Evolutionary conservation across 35 echinoderm and acorn worm species (phyloP), one percentile per base, ranked within the genome.

Genomic region (Lytechinus variegatus): DNA sequence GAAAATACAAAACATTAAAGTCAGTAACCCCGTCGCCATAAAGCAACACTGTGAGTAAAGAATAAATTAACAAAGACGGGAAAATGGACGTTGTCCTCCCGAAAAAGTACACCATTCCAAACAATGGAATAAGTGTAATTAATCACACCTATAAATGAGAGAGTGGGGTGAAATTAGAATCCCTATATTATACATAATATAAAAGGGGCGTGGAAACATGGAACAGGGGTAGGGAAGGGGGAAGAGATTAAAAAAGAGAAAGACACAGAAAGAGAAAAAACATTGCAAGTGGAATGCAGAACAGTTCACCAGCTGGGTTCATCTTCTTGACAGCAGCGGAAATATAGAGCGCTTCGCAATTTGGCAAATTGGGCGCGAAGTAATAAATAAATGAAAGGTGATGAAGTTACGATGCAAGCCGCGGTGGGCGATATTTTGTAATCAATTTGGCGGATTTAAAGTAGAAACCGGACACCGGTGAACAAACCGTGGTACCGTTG

Each of bases 401-500:
- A 90, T 90, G 88, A 90, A 90, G 88, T 90, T 90, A 90, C 88
- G 52, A 54, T 21, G 88, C 88, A 90, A 44, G 29, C 52, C 29
- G 11, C 27, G 16, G 28, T 19, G 16, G 29, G 88, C 88, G 88
- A 90, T 90, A 90, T 90, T 90, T 90, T 54, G 88, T 90, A 90
- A 90, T 90, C 88, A 90, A 90, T 90, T 90, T 90, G 88, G 88
- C 88, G 88, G 88, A 90, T 90, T 90, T 90, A 90, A 28, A 28
- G 88, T 44, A 9, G 88, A 90, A 90, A 90, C 88, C 88, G 88
- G 88, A 90, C 88, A 90, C 88, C 88, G 29, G 28, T 8, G 88
- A 90, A 90, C 88, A 90, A 90, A 90, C 88, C 88, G 9, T 44
- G 27, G 88, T 54, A 16, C 88, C 88, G 88, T 90, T 90, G 88